Evolutionary conservation across 2,797 vertebrate genomes (phyloP).

Genomic region (Apogon talboti): DNA sequence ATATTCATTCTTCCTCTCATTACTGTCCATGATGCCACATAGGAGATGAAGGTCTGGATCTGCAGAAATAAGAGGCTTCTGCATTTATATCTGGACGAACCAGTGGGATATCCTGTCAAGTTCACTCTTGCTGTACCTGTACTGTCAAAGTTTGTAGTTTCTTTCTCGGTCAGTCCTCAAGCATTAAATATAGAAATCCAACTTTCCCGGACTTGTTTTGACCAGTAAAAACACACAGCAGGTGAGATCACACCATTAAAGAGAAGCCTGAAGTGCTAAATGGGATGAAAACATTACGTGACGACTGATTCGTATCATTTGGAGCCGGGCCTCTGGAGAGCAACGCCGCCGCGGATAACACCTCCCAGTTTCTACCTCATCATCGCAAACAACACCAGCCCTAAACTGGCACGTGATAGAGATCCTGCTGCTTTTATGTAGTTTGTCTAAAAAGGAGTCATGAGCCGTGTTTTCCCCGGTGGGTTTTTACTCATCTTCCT

Average conservation of each 20-base stretch:
- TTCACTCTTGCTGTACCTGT: neutral
- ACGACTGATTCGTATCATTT: slow-evolving; percentile 9
- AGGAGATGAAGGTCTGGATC: no score
- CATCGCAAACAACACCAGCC: slow-evolving; percentile 32
- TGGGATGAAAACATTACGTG: slow-evolving; percentile 12
- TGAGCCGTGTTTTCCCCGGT: slow-evolving; percentile 40
- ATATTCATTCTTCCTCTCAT: no score
- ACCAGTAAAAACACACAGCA: slow-evolving; percentile 4
- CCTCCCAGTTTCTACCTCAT: slow-evolving; percentile 4
- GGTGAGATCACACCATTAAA: slow-evolving; percentile 41
- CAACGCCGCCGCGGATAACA: neutral
- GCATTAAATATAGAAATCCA: neutral
- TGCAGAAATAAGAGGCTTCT: no score
- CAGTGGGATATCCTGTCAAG: no score
- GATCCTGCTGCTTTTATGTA: slow-evolving; percentile 36
- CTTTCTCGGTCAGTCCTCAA: neutral
- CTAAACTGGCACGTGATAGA: slow-evolving; percentile 15
- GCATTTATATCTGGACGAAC: no score
- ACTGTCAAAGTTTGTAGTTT: neutral
- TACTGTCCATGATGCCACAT: no score
- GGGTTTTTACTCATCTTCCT: slow-evolving; percentile 52
- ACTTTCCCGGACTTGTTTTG: slow-evolving; percentile 10
- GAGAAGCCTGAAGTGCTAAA: slow-evolving; percentile 24
- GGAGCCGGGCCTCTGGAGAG: slow-evolving; percentile 13
- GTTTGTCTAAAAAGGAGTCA: slow-evolving; percentile 49